These are phyloP conservation scores for Drosophila gunungcola DNA, from an alignment of 1,140 invertebrate species.

Conservation along the genomic window DNA sequence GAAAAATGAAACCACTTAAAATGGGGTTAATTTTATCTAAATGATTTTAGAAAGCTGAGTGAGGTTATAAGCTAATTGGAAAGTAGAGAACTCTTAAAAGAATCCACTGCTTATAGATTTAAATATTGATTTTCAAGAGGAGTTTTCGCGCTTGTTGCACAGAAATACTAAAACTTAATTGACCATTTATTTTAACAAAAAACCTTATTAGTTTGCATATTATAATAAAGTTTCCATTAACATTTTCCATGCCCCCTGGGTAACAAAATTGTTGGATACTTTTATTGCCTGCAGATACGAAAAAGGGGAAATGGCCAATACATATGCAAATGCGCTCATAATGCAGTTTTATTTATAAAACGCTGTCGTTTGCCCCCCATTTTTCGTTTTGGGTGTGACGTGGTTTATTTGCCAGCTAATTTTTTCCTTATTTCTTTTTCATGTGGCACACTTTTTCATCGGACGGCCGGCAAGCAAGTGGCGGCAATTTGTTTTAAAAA, in stretches of 20 bases:
- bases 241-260: conserved; percentile 13
- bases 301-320: conserved; percentile 51
- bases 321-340: conserved; percentile 67
- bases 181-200: conserved; percentile 5
- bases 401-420: conserved; percentile 2
- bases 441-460: conserved; percentile 69
- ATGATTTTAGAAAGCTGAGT: conserved; percentile 25
- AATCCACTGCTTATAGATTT: background rate
- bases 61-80: background rate
- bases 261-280: conserved; percentile 18
- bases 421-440: conserved; percentile 29
- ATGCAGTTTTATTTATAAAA: conserved; percentile 82
- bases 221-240: conserved; percentile 22
- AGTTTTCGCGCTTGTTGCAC: too few species aligned
- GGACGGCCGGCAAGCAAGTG: conserved; percentile 55
- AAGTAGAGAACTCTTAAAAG: background rate
- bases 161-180: background rate
- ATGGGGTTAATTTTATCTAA: background rate
- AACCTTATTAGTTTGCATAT: conserved; percentile 6
- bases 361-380: conserved; percentile 47
- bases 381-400: conserved; percentile 16
- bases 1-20: background rate
- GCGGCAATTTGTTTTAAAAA: conserved; percentile 77
- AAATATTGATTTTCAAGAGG: background rate
- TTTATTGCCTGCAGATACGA: conserved; percentile 13